Evolutionary conservation across 1,140 invertebrate genomes (phyloP), one percentile per base, ranked within the genome.

Genomic region (Listronotus bonariensis): DNA sequence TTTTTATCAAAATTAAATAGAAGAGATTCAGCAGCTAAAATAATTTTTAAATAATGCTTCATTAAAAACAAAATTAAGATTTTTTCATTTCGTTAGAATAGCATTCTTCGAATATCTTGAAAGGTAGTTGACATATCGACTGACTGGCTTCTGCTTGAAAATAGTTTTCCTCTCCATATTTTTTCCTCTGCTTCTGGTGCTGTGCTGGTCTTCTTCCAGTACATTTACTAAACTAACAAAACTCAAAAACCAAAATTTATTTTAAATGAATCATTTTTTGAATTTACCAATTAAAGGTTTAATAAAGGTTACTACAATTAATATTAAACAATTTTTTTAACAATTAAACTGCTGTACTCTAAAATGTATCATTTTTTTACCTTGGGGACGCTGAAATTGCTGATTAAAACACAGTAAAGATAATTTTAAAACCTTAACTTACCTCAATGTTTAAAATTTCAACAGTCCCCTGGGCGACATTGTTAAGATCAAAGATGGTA

Each of bases 401-500:
- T 31, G 6, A 17, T 3, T 15, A 48, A 42, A 5, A 12, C 41
- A 41, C 40, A 40, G 7, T 10, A 38, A 61, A 34, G 0, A 32
- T 11, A 53, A 54, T 18, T 15, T 10, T 41, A 60, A 69, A 70
- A 64, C 49, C 41, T 42, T 70, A 67, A 77, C 78, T 80, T 80
- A 88, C 84, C 83, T 86, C 80, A 48, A 85, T 77, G 68, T 84
- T 80, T 32, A 86, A 77, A 14, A 86, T 81, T 82, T 86, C 87
- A 69, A 87, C 73, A 18, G 82, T 85, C 52, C 86, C 87, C 68
- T 87, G 83, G 11, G 83, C 79, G 60, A 86, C 82, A 62, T 85
- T 82, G 65, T 85, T 86, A 4, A 83, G 80, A 75, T 89, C 86
- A 67, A 83, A 85, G 11, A 91, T 84, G 4, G 86, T 87, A 73